Percentiles rank a stretch among this genome's conserved stretches.
Evolutionary conservation across 2,113 vertebrate species (phyloP).

Genomic region (Smithornis capensis): DNA sequence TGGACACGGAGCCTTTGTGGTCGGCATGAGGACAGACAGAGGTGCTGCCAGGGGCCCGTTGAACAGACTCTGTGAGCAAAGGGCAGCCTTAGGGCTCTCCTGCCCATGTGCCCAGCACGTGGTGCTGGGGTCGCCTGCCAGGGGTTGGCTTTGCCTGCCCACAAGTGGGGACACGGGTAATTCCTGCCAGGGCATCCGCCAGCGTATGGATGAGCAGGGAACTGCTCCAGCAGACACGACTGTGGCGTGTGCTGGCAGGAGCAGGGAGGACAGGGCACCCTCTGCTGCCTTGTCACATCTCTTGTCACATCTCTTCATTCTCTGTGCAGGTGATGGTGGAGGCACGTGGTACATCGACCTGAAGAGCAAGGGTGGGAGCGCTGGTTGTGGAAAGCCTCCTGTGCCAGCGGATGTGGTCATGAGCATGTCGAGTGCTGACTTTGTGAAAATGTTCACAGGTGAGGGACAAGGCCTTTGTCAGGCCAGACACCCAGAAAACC

Average conservation of each 20-base stretch:
- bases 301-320: neutral
- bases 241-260: accelerated
- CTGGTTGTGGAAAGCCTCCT: conserved; percentile 79
- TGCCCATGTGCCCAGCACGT: accelerated
- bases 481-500: neutral
- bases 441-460: conserved; percentile 94
- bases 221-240: accelerated
- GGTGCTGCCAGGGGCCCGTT: accelerated
- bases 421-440: conserved; percentile 87
- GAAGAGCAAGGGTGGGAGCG: conserved; percentile 79
- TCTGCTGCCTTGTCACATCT: neutral
- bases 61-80: accelerated
- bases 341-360: conserved; percentile 92
- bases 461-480: neutral
- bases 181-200: accelerated
- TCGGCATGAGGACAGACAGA: accelerated
- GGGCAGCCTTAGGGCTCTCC: neutral
- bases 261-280: accelerated
- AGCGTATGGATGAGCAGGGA: accelerated
- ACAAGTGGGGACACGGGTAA: accelerated
- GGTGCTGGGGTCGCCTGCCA: neutral
- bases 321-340: conserved; percentile 78
- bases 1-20: accelerated
- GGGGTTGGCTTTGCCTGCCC: neutral
- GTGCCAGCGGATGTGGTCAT: conserved; percentile 85